Evolutionary conservation across 2,113 vertebrate genomes (phyloP).

Genomic region (Heliornis fulica): DNA sequence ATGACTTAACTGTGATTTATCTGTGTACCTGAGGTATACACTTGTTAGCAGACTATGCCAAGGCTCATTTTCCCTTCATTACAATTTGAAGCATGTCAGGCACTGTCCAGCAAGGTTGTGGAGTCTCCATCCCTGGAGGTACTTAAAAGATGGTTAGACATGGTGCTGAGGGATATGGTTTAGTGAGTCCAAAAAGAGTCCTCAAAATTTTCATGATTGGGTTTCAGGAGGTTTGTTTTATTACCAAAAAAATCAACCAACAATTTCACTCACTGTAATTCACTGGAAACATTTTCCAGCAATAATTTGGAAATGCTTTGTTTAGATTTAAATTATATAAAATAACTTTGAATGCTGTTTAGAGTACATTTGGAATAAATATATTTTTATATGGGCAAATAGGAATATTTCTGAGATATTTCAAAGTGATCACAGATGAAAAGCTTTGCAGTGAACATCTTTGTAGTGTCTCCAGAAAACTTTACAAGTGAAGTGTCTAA

Average conservation of each 20-base stretch:
- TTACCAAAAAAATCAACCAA: no score
- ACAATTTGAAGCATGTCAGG: background rate
- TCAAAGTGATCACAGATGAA: background rate
- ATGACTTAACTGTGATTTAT: background rate
- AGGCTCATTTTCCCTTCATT: background rate
- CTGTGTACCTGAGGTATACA: background rate
- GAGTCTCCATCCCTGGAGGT: no score
- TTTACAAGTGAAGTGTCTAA: background rate
- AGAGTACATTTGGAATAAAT: background rate
- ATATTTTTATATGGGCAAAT: background rate
- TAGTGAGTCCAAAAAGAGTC: background rate
- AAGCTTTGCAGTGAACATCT: background rate
- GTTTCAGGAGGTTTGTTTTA: no score
- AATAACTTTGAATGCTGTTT: background rate
- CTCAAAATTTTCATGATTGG: background rate
- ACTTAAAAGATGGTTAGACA: no score
- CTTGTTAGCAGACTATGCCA: background rate
- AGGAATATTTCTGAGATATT: background rate
- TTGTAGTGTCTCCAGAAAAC: background rate
- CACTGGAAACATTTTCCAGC: background rate
- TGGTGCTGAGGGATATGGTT: no score
- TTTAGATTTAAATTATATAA: background rate
- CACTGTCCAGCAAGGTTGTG: no score
- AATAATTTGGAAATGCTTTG: background rate
- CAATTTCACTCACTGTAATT: background rate